Evolutionary conservation across 2,888 invertebrate genomes (phyloP).

Genomic region (Tortrix viridana): DNA sequence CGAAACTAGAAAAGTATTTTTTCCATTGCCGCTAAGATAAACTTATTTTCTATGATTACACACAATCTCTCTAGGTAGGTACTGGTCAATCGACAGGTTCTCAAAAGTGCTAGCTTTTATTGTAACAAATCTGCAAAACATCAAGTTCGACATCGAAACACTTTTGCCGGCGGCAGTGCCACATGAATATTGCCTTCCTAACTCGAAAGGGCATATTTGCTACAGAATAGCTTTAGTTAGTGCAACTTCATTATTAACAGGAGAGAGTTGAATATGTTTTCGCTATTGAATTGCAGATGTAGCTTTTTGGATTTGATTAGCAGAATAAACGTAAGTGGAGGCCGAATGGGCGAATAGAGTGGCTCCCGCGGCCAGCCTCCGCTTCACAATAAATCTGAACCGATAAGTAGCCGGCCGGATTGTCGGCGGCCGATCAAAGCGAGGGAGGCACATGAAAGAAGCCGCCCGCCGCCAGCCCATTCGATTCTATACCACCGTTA

Average conservation of each 20-base stretch:
- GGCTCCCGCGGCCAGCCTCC: conserved; percentile 72
- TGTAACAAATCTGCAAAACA: conserved; percentile 26
- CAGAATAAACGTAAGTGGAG: conserved; percentile 50
- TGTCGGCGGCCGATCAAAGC: conserved; percentile 81
- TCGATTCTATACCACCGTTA: conserved; percentile 69
- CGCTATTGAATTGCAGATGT: no score
- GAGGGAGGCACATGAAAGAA: conserved; percentile 76
- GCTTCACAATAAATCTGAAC: conserved; percentile 83
- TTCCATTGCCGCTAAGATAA: no score
- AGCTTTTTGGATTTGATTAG: no score
- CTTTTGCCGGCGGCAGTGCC: conserved; percentile 59
- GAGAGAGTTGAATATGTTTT: no score
- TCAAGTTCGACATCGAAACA: conserved; percentile 42
- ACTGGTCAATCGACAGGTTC: no score
- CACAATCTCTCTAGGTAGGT: no score
- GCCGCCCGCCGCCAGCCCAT: conserved; percentile 71
- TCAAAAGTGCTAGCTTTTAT: neutral
- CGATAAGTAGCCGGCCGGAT: conserved; percentile 82
- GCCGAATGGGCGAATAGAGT: conserved; percentile 58
- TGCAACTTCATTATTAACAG: no score
- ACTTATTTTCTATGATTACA: no score
- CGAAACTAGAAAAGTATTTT: no score
- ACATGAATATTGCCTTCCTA: conserved; percentile 47
- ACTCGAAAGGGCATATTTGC: no score
- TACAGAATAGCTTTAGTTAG: no score